These are phyloP conservation scores for Periparus ater DNA, from an alignment of 2,797 vertebrate genomes.

Conservation along the genomic window DNA sequence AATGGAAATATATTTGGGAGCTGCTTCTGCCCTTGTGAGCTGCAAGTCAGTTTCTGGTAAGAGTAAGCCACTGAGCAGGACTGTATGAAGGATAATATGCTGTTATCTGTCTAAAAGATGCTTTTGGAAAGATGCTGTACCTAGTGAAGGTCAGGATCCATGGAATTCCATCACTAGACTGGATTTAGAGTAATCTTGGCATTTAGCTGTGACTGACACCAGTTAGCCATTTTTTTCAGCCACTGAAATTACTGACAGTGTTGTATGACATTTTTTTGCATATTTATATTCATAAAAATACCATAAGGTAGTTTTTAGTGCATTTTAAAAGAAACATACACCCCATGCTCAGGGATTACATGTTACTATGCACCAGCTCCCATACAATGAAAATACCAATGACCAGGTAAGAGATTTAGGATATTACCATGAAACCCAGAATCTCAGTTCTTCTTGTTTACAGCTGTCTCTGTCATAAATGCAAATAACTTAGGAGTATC, in stretches of 20 bases:
- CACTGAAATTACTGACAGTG: not conserved
- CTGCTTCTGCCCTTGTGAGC: not conserved
- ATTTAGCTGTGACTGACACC: not conserved
- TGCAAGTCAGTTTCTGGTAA: not conserved
- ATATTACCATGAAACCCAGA: not conserved
- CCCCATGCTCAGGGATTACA: fast-evolving
- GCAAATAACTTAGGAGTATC: not conserved
- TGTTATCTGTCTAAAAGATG: not conserved
- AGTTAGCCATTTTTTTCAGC: not conserved
- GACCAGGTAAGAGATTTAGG: not conserved
- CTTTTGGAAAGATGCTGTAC: not conserved
- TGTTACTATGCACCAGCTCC: not conserved
- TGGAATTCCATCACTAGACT: not conserved
- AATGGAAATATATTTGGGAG: not conserved
- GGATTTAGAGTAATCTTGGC: not conserved
- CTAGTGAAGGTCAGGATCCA: fast-evolving
- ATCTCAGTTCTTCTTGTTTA: not conserved
- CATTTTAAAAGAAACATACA: not conserved
- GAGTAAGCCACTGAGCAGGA: not conserved
- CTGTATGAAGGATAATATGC: not conserved
- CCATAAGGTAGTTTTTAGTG: not conserved
- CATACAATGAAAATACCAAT: not conserved
- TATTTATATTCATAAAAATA: not conserved
- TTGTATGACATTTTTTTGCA: not conserved
- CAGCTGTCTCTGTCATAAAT: not conserved